These are phyloP conservation scores for Iphiclides podalirius DNA, from an alignment of 2,888 invertebrate species.

Conservation along the genomic window DNA sequence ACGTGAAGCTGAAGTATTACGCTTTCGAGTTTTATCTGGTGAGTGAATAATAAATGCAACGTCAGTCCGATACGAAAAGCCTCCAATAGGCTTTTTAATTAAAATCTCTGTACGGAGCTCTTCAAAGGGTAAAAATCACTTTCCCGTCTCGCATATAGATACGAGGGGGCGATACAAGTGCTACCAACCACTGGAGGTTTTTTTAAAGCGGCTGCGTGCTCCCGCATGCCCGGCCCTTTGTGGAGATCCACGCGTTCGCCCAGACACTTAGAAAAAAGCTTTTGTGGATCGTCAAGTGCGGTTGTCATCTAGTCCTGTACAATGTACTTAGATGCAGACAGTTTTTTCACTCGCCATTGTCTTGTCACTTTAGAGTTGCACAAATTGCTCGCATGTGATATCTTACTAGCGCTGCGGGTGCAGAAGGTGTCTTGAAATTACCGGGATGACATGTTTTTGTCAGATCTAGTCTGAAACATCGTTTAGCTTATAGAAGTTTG, in stretches of 20 bases:
- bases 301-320: conserved; percentile 37
- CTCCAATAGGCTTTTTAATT: too few species aligned
- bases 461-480: too few species aligned
- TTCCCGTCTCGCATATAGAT: conserved; percentile 26
- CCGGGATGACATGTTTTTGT: too few species aligned
- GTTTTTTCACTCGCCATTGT: conserved; percentile 22
- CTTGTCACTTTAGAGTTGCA: conserved; percentile 10
- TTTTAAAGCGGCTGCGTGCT: conserved; percentile 19
- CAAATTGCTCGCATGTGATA: conserved; percentile 15
- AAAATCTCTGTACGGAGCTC: too few species aligned
- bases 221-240: conserved; percentile 47
- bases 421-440: too few species aligned
- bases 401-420: too few species aligned
- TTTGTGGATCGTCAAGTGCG: conserved; percentile 62
- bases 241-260: conserved; percentile 58
- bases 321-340: conserved; percentile 15
- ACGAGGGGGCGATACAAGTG: conserved; percentile 28
- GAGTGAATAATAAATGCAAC: too few species aligned
- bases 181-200: conserved; percentile 26
- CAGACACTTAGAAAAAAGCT: conserved; percentile 70
- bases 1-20: too few species aligned
- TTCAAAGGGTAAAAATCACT: too few species aligned
- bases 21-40: too few species aligned
- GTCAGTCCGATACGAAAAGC: too few species aligned
- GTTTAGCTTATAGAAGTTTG: too few species aligned